Base-by-base conservation (phyloP, 2,113 vertebrate genomes). In the Podilymbus podiceps region DNA sequence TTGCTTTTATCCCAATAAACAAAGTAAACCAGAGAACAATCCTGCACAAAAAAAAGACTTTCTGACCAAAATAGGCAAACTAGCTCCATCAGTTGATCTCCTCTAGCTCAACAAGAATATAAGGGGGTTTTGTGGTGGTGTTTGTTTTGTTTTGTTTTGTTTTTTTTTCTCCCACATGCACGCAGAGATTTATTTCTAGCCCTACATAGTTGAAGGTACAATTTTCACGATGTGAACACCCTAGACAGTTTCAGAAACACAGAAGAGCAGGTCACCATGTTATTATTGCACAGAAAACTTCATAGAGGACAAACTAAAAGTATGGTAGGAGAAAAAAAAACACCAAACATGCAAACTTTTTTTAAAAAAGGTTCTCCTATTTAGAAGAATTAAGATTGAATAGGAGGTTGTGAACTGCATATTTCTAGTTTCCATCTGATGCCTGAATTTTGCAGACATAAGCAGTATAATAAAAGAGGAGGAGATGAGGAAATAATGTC, bases 381-480 rank as follows among this genome's bases (percentile, higher is more conserved):
- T n/a, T 76, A 68, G 73, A 95, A 82, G 15, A 22, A 67, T 10
- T 7, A 90, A 79, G 40, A 85, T 2, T 44, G 62, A 75, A 89
- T 31, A 85, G 22, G 10, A 90, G 46, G 55, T 85, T 83, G 80
- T 23, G 22, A 95, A 73, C 19, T 33, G 31, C 21, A 19, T 62
- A 75, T 94, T 82, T 95, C 46, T 46, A 58, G 25, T 62, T 79
- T 46, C 50, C n/a, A 55, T 66, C 18, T 77, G 42, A 83, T 71
- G 80, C 71, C 66, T 80, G 15, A 81, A 85, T 95, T 92, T 74
- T 96, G 80, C 84, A 89, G 75, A 79, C 23, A 66, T 69, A 85
- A 85, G 89, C 55, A 71, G 12, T 44, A 82, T 21, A 88, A 92
- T 62, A 87, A 90, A 76, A 53, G 30, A 83, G n/a, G n/a, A 85